A percentile compares a stretch with the other conserved stretches of the same genome.
These are phyloP conservation scores for Dryadula phaetusa DNA, from an alignment of 2,888 invertebrate species.

Conservation along the genomic window DNA sequence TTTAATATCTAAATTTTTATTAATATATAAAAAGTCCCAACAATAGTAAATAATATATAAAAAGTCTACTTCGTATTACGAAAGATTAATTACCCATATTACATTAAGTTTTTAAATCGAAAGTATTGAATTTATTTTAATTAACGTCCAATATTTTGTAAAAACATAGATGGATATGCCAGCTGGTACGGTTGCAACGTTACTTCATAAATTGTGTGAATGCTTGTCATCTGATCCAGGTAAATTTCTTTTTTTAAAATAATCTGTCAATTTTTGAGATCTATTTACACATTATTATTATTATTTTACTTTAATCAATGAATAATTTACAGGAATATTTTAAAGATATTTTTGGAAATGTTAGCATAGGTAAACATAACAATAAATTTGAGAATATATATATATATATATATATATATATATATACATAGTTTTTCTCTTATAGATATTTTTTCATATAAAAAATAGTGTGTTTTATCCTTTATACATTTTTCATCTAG, in stretches of 20 bases:
- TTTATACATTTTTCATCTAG: too few relatives aligned
- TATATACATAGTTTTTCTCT: too few relatives aligned
- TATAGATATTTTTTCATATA: neutral
- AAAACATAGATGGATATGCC: constrained; percentile 58
- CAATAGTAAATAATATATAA: neutral
- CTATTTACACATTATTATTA: constrained; percentile 21
- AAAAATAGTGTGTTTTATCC: too few relatives aligned
- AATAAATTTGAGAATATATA: too few relatives aligned
- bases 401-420: neutral
- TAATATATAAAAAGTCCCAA: neutral
- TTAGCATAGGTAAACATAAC: neutral
- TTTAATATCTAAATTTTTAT: neutral
- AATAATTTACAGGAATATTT: constrained; percentile 59
- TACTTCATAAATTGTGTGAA: constrained; percentile 74
- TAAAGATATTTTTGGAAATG: constrained; percentile 28
- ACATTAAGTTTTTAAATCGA: neutral
- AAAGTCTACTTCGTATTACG: neutral
- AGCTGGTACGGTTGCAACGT: constrained; percentile 61
- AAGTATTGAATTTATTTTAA: neutral
- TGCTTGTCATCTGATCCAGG: constrained; percentile 75
- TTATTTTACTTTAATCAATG: constrained; percentile 50
- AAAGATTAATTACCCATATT: neutral
- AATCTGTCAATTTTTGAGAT: constrained; percentile 45
- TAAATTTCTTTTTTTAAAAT: constrained; percentile 49
- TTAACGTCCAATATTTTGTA: constrained; percentile 4